These are phyloP conservation scores for Ophion slaviceki DNA, from an alignment of 2,888 invertebrate species.

Conservation along the genomic window DNA sequence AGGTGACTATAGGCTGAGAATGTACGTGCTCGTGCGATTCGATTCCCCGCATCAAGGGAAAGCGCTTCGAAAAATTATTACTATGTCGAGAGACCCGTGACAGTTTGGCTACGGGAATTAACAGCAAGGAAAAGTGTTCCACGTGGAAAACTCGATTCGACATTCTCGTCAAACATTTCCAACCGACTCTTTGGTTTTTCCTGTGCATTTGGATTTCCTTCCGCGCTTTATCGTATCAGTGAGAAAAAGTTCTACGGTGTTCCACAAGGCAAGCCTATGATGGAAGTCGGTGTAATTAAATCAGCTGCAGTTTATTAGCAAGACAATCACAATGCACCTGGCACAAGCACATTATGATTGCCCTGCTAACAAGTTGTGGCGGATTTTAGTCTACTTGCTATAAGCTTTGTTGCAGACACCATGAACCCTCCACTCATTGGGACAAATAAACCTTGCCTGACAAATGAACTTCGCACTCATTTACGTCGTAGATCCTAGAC, in stretches of 20 bases:
- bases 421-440: neutral
- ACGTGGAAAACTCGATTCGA: neutral
- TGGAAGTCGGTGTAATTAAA: neutral
- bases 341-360: neutral
- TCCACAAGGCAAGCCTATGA: too few relatives aligned
- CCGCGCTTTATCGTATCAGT: neutral
- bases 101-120: neutral
- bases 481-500: neutral
- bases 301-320: neutral
- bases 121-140: neutral
- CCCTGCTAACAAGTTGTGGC: neutral
- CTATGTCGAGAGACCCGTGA: neutral
- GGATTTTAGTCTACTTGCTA: neutral
- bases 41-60: conserved; percentile 34
- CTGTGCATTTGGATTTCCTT: neutral
- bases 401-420: neutral
- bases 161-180: neutral
- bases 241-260: too few relatives aligned
- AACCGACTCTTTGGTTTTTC: neutral
- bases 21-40: conserved; percentile 24
- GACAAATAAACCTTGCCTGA: neutral
- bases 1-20: conserved; percentile 43
- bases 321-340: neutral
- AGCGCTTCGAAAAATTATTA: conserved; percentile 48
- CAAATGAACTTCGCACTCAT: neutral